These are phyloP conservation scores for Cladorhizidae sp. DNA, from an alignment of 37 sponge, comb jelly and placozoan genomes.

Conservation along the genomic window DNA sequence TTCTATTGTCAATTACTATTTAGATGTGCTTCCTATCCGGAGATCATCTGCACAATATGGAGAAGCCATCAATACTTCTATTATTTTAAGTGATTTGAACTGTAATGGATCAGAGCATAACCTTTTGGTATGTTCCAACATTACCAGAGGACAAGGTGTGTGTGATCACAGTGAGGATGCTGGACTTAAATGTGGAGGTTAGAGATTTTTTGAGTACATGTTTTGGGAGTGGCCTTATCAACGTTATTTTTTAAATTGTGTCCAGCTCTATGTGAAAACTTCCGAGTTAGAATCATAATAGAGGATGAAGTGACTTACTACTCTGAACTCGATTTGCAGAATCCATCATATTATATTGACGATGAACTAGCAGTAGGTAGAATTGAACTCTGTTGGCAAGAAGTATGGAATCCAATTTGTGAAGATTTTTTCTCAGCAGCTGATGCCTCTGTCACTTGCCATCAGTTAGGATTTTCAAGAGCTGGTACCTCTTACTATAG, in stretches of 20 bases:
- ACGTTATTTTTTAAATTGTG: background rate
- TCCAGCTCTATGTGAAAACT: constrained; percentile 15
- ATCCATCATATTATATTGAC: constrained; percentile 13
- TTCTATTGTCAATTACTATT: background rate
- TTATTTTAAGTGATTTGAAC: background rate
- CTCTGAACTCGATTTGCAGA: background rate
- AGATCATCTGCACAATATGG: background rate
- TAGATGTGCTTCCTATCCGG: constrained; percentile 12
- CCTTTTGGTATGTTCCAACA: background rate
- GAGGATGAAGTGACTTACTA: background rate
- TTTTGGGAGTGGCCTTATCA: background rate
- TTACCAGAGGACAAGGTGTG: background rate
- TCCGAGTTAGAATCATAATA: background rate
- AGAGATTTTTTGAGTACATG: background rate
- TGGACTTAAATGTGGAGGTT: constrained; percentile 29
- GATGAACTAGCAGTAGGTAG: constrained; percentile 29
- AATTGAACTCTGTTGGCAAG: constrained; percentile 28
- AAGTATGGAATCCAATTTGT: constrained; percentile 19
- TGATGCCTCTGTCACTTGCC: constrained; percentile 30
- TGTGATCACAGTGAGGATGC: constrained; percentile 38
- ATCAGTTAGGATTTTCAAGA: constrained; percentile 28
- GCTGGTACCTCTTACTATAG: constrained; percentile 1
- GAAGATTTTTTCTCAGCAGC: constrained; percentile 22
- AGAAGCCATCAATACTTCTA: background rate
- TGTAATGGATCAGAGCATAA: constrained; percentile 9